Evolutionary conservation across 2,797 vertebrate species (phyloP).

Genomic region (Emydoidea blandingii): DNA sequence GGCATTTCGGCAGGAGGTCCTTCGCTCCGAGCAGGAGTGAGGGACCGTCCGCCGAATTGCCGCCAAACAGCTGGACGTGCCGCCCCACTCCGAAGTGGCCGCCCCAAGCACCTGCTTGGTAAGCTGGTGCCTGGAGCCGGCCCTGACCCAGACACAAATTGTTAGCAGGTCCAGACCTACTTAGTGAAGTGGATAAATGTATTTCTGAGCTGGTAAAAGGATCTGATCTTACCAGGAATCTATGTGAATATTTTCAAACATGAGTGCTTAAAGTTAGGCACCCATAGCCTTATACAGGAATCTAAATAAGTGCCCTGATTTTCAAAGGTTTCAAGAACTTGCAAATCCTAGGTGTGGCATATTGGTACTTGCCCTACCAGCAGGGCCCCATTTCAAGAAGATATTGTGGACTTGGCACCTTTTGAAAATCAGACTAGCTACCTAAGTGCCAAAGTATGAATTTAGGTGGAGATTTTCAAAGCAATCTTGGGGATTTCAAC

Average conservation of each 20-base stretch:
- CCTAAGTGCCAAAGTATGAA: no score
- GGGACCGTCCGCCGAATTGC: no score
- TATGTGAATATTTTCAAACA: background rate
- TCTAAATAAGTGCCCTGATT: background rate
- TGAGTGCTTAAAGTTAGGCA: rapidly evolving
- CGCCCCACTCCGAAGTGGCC: no score
- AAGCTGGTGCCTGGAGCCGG: no score
- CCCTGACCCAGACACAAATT: background rate
- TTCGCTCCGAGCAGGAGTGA: no score
- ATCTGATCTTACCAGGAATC: background rate
- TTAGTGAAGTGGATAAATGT: background rate
- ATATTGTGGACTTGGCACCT: background rate
- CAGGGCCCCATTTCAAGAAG: no score
- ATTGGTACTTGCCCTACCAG: background rate
- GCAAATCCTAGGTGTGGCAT: background rate
- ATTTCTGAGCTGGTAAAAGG: background rate
- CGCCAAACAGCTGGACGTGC: no score
- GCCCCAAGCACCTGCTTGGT: no score
- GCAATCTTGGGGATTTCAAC: background rate
- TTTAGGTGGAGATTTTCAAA: background rate
- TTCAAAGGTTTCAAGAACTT: background rate
- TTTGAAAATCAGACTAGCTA: background rate
- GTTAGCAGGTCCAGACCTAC: background rate
- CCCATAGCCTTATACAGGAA: background rate
- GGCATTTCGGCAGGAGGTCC: no score